phyloP scores from a whole-genome alignment of 1,140 invertebrate genomes.

The Zaprionus taronus region DNA sequence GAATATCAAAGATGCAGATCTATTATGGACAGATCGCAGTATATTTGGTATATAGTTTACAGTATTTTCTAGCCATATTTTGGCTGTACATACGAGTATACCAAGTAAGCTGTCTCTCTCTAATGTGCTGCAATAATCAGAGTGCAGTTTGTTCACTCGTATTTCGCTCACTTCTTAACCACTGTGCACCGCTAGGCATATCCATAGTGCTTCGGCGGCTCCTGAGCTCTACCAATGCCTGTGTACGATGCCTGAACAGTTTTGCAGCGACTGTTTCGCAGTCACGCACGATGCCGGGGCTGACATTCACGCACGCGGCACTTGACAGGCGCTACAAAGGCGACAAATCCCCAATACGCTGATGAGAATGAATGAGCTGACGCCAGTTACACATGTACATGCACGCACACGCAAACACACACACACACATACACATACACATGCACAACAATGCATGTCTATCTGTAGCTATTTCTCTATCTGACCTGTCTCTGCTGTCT shows the following conservation, averaged over 20 bases:
- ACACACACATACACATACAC: not conserved
- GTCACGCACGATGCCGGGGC: constrained; percentile 41
- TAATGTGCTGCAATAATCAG: not conserved
- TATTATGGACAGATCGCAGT: no score
- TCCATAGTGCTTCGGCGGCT: constrained; percentile 10
- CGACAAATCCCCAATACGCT: constrained; percentile 78
- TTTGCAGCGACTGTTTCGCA: constrained; percentile 5
- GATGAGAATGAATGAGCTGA: constrained; percentile 78
- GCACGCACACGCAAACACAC: not conserved
- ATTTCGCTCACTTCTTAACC: not conserved
- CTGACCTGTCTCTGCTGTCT: not conserved
- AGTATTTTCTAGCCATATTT: not conserved
- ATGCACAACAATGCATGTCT: constrained; percentile 4
- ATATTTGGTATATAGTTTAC: not conserved
- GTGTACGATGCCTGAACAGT: not conserved
- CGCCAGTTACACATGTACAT: constrained; percentile 40
- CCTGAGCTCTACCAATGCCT: not conserved
- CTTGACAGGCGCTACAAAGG: constrained; percentile 61
- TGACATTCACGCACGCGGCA: constrained; percentile 51
- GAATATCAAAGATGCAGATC: no score
- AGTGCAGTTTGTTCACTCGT: not conserved
- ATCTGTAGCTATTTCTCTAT: constrained; percentile 6
- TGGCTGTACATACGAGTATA: not conserved
- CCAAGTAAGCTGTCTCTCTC: not conserved
- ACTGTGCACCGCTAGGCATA: constrained; percentile 12